Conservation (phyloP, 1,140 invertebrate species). For the Magallana angulata region DNA sequence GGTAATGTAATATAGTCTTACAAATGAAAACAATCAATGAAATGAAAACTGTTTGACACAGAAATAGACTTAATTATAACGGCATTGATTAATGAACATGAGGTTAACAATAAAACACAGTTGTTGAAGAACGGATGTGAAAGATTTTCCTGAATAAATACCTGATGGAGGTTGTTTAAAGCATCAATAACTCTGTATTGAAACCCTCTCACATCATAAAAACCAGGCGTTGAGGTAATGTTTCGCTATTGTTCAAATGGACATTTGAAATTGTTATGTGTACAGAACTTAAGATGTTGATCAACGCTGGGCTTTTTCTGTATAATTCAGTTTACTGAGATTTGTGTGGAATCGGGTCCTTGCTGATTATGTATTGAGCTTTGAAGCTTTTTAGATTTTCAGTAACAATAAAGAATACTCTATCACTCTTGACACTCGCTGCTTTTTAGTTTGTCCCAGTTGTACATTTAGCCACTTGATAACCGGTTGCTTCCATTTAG, state of each 20-base stretch:
- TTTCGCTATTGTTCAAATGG: neutral
- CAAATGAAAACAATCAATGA: neutral
- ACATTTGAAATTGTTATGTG: neutral
- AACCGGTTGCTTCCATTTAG: neutral
- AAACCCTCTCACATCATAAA: neutral
- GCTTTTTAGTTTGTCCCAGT: conserved; percentile 10
- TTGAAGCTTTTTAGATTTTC: conserved; percentile 5
- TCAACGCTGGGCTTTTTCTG: neutral
- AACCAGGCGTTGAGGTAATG: neutral
- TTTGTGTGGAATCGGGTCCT: neutral
- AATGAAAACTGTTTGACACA: neutral
- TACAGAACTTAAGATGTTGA: neutral
- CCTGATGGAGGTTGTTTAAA: neutral
- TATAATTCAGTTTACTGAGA: neutral
- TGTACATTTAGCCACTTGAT: conserved; percentile 23
- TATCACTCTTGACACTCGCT: neutral
- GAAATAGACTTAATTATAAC: conserved; percentile 12
- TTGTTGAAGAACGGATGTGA: neutral
- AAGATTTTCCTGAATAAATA: conserved; percentile 3
- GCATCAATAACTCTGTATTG: conserved; percentile 6
- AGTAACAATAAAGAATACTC: neutral
- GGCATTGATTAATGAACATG: conserved; percentile 25
- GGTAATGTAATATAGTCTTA: neutral
- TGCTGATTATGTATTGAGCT: neutral
- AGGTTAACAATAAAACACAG: neutral